Base-by-base conservation (phyloP, 2,797 vertebrate genomes). In the Mormyrops boulengeri region DNA sequence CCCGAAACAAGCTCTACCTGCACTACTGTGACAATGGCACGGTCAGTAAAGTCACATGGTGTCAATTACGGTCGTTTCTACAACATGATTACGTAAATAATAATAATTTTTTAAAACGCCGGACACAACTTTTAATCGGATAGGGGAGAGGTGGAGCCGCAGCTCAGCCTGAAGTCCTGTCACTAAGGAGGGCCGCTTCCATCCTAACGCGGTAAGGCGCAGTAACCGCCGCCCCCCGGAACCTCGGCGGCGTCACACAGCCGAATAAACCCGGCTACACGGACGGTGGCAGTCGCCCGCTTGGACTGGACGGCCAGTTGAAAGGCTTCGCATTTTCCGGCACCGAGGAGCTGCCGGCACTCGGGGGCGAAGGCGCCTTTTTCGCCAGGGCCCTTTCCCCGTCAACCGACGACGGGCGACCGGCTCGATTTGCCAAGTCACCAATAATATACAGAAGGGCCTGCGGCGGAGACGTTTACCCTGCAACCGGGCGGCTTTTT, bases 401-500 rank as follows among this genome's bases (percentile, higher is more conserved):
- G 7, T 8, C 17, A 44, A 44, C 38, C 38, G 6, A 9, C 17
- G 12, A 38, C 34, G 34, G 69, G 22, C 69, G 12, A 6, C 73
- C 73, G 38, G 17, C 38, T 80, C 73, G 73, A 38, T 17, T 19
- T 14, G 73, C 38, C 73, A 80, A 80, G 73, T 7, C 34, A 38
- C 17, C 73, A 44, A 80, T 19, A 80, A 44, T 2, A 41, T 41
- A 12, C 17, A 38, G 14, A n/a, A n/a, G 41, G 17, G 38, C 17
- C 73, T 7, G 73, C 17, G 49, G n/a, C 4, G 12, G 34, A 22
- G 85, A 0, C 88, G 85, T 66, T 93, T 94, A 96, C 95, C 95
- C 94, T 94, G 90, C 95, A 96, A 91, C 94, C 94, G 4, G 94
- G 94, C 2, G 94, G 52, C 26, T 90, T 90, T 47, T 91, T 89